Conservation (phyloP, 23 tunicate species). For the Ciona savignyi region DNA sequence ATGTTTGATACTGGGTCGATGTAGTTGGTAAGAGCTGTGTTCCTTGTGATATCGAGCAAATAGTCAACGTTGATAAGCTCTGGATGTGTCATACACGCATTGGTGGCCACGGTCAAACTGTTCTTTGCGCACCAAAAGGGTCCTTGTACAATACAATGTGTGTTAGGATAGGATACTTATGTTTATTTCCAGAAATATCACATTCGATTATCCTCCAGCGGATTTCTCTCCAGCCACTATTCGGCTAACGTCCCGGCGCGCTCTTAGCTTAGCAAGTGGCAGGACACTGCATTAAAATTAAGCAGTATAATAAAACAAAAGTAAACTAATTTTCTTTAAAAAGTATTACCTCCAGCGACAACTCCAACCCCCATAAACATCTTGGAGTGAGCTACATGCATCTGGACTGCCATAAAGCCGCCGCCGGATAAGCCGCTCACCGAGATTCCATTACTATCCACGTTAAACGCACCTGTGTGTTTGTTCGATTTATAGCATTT, state of each 20-base stretch:
- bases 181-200: no score
- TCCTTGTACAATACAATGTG: constrained; percentile 11
- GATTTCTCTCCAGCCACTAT: no score
- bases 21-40: constrained; percentile 1
- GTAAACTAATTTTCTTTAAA: no score
- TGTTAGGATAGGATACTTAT: no score
- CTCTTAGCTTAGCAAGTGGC: no score
- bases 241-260: no score
- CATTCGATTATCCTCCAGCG: no score
- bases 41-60: constrained; percentile 19
- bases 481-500: no score
- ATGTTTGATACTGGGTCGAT: constrained; percentile 26
- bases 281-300: no score
- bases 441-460: constrained; percentile 29
- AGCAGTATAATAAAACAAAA: no score
- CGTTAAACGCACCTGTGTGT: constrained; percentile 24
- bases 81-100: constrained; percentile 60
- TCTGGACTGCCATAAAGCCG: constrained; percentile 84
- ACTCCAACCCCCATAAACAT: constrained; percentile 73
- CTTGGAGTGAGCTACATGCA: constrained; percentile 64
- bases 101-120: constrained; percentile 40
- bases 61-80: constrained; percentile 36
- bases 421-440: constrained; percentile 85
- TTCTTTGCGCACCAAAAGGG: constrained; percentile 73
- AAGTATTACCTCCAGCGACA: constrained; percentile 56